Base-by-base conservation (phyloP, 1,140 invertebrate species). In the Ericerus pela region DNA sequence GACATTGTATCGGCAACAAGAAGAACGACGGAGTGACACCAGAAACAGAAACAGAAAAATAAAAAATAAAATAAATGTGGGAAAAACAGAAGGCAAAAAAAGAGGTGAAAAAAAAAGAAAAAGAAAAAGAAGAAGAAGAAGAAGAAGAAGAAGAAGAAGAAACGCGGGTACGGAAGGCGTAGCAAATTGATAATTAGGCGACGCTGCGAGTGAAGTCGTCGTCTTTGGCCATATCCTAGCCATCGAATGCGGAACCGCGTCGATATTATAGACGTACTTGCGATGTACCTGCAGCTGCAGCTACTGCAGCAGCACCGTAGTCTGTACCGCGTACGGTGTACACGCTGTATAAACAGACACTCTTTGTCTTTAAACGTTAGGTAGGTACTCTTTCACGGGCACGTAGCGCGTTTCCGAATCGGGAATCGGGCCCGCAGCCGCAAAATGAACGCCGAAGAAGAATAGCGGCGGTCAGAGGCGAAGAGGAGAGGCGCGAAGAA, bases 351-450 rank as follows among this genome's bases (percentile, higher is more conserved):
- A n/a, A n/a, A n/a, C 41, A 47, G 26, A 47, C 20, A 47, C 41
- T 47, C 41, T 47, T 47, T 47, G 41, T 47, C 41, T 47, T 33
- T 47, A 47, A 47, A 47, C 41, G 41, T 47, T 47, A n/a, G n/a
- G n/a, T n/a, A n/a, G n/a, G n/a, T n/a, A 47, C 41, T 47, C 26
- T 47, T 47, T 47, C 41, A 47, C 41, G 41, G 41, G 20, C 41
- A 47, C 41, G 41, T 47, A 47, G 22, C n/a, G 36, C 36, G n/a
- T 38, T 38, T 28, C 51, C 22, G 37, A n/a, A 33, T 8, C 31
- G 31, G 8, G 31, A 33, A n/a, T 33, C 31, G n/a, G n/a, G 31
- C 27, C 51, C 1, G 51, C 51, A 12, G 8, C 26, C 20, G n/a
- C 29, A 38, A 14, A 38, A 38, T n/a, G 36, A 16, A 3, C 14